Evolutionary conservation across 2,888 invertebrate genomes (phyloP).

Genomic region (Drosophila mayaguana): DNA sequence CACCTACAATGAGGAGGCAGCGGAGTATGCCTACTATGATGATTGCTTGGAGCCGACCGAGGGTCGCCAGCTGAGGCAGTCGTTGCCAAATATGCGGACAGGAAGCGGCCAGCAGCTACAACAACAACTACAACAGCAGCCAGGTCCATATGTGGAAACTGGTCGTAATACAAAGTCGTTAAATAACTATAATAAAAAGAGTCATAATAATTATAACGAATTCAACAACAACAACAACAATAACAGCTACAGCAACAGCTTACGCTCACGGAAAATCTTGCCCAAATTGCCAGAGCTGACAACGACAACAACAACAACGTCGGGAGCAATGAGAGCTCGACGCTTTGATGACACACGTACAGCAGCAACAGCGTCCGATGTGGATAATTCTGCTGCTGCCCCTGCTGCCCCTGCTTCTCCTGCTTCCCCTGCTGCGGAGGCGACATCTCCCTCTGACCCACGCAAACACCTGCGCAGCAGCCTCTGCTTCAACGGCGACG

Average conservation of each 20-base stretch:
- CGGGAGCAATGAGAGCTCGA: conserved; percentile 47
- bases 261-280: conserved; percentile 69
- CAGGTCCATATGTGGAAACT: conserved; percentile 72
- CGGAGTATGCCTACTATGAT: conserved; percentile 67
- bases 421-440: conserved; percentile 32
- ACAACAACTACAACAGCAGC: conserved; percentile 30
- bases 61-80: conserved; percentile 35
- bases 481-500: conserved; percentile 83
- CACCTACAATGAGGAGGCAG: conserved; percentile 72
- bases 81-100: conserved; percentile 73
- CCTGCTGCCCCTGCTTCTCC: conserved; percentile 15
- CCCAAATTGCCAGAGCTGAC: conserved; percentile 65
- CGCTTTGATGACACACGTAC: conserved; percentile 55
- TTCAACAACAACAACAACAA: conserved; percentile 37
- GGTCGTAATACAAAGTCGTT: conserved; percentile 66
- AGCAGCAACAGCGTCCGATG: conserved; percentile 26
- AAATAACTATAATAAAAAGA: conserved; percentile 68
- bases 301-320: conserved; percentile 26
- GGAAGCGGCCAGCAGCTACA: conserved; percentile 67
- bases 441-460: conserved; percentile 57
- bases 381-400: conserved; percentile 12
- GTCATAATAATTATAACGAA: conserved; percentile 53
- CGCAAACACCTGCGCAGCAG: conserved; percentile 84
- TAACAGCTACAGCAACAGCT: conserved; percentile 29
- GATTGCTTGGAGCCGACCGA: conserved; percentile 41